phyloP scores from a whole-genome alignment of 2,888 invertebrate genomes.

The Apoda limacodes region DNA sequence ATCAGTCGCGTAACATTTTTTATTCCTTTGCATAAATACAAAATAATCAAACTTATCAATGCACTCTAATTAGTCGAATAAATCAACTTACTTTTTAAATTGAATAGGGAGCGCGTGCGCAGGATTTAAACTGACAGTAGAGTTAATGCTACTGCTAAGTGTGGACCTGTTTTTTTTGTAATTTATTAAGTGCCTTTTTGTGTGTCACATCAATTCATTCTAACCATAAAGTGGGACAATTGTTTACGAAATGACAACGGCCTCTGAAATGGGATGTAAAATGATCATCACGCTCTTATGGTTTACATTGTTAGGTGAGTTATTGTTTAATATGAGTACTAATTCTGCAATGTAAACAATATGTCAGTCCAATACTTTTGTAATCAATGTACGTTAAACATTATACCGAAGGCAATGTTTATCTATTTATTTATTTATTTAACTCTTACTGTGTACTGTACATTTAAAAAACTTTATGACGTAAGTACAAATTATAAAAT shows the following conservation, averaged over 20 bases:
- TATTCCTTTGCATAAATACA: too few relatives aligned
- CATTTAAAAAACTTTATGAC: too few relatives aligned
- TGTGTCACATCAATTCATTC: slow-evolving; percentile 19
- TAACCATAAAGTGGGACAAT: slow-evolving; percentile 21
- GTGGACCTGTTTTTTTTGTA: slow-evolving; percentile 22
- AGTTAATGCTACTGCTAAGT: slow-evolving; percentile 16
- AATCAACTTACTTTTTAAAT: slow-evolving; percentile 7
- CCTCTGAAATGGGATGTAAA: slow-evolving; percentile 18
- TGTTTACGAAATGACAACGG: slow-evolving; percentile 19
- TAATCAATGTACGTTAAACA: too few relatives aligned
- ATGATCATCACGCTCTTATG: slow-evolving; percentile 15
- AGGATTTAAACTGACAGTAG: slow-evolving; percentile 21
- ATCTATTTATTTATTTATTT: too few relatives aligned
- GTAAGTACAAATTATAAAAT: too few relatives aligned
- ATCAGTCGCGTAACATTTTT: too few relatives aligned
- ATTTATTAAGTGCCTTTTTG: slow-evolving; percentile 13
- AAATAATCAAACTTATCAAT: slow-evolving; percentile 1
- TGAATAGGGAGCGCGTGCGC: slow-evolving; percentile 22
- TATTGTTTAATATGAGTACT: slow-evolving; percentile 8
- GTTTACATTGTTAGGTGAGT: slow-evolving; percentile 25
- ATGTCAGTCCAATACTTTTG: too few relatives aligned
- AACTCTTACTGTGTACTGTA: too few relatives aligned
- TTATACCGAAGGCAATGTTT: too few relatives aligned
- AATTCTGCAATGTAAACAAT: too few relatives aligned
- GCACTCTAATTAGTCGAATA: slow-evolving; percentile 16